Base-by-base conservation (phyloP, 2,888 invertebrate genomes). In the Trachelus troglodyta region DNA sequence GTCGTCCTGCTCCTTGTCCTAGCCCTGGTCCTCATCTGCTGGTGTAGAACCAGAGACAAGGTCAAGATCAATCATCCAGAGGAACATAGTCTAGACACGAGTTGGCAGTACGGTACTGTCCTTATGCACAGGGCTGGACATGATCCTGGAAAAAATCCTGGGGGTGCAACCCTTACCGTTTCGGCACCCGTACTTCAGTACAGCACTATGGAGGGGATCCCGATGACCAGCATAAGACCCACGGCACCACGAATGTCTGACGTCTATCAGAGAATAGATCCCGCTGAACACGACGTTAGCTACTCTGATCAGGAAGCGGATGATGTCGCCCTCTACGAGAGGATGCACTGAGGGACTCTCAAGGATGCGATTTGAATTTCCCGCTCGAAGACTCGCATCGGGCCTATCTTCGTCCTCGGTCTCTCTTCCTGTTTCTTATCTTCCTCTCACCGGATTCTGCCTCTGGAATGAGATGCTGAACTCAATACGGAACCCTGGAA, bases 301-400 rank as follows among this genome's bases (percentile, higher is more conserved):
- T 78, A 78, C 71, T 78, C 78, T 9, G 78, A 78, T 78, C 78
- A 78, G 78, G 78, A 78, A 73, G 78, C 75, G 31, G 75, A 78
- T 37, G 78, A 75, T 69, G 78, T 75, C 33, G 75, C 75, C 71
- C 75, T 78, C 75, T 78, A 78, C 69, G 78, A 78, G 68, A 76
- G 78, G 35, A 78, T 78, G 78, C 77, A 77, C 75, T 77, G 71
- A 71, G 71, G 3, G 0, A 71, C 2, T 12, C 12, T 71, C 15
- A 9, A 40, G 23, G 40, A 40, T 40, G 40, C 23, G 6, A 15
- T 40, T 40, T 40, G 40, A 40, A 40, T 40, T 15, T 40, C 15
- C 40, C 40, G 40, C 40, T 56, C 40, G 23, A 56, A 4, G 40
- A 23, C 15, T 23, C 40, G 15, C 40, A 23, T 56, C 23, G 40